Percentiles rank a stretch among this genome's conserved stretches.
phyloP scores from a whole-genome alignment of 2,888 invertebrate species.

The Plebejus anna region DNA sequence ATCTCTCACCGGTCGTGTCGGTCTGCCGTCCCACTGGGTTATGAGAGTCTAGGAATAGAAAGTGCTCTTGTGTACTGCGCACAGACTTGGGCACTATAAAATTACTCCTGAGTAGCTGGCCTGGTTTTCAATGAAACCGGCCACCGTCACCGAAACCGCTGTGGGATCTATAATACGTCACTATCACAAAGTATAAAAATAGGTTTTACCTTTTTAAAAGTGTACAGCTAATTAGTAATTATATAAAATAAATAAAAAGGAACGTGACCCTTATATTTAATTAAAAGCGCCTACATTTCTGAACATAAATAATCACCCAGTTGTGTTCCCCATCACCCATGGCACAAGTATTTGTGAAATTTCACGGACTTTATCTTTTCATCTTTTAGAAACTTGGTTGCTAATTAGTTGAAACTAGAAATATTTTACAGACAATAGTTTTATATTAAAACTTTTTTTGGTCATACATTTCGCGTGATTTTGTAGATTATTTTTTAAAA shows the following conservation, averaged over 20 bases:
- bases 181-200: no score
- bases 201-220: not conserved
- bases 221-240: not conserved
- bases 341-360: constrained; percentile 10
- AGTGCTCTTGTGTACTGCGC: no score
- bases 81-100: no score
- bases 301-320: not conserved
- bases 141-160: no score
- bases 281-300: not conserved
- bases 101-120: no score
- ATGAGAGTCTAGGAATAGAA: no score
- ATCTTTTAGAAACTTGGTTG: not conserved
- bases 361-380: not conserved
- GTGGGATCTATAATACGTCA: no score
- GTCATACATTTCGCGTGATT: not conserved
- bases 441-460: not conserved
- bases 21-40: no score
- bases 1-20: no score
- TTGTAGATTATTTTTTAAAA: not conserved
- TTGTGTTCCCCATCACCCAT: not conserved
- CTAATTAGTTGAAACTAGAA: not conserved
- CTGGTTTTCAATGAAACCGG: no score
- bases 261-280: not conserved
- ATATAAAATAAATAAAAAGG: not conserved
- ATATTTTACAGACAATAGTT: not conserved